A percentile compares a stretch with the other conserved stretches of the same genome.
Evolutionary conservation across 2,888 invertebrate genomes (phyloP).

Genomic region (Operophtera brumata): DNA sequence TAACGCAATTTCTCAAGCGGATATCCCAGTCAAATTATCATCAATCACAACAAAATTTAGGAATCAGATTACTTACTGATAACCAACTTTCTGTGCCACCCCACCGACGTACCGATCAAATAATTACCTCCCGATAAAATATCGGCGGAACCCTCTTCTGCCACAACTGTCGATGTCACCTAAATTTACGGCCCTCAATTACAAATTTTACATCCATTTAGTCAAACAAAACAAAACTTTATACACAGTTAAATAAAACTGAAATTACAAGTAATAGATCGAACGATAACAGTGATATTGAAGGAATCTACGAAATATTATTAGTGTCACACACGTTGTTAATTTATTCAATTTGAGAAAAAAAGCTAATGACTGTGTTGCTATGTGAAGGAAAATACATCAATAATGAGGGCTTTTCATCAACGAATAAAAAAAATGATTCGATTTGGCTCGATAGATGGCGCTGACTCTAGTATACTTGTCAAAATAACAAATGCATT

Average conservation of each 20-base stretch:
- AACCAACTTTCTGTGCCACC: slow-evolving; percentile 50
- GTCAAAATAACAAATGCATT: too few species aligned
- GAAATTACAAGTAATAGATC: not conserved
- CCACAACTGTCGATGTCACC: slow-evolving; percentile 81
- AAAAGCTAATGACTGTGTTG: too few species aligned
- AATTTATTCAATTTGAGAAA: too few species aligned
- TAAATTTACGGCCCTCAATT: slow-evolving; percentile 81
- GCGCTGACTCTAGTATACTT: too few species aligned
- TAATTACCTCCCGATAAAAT: slow-evolving; percentile 78
- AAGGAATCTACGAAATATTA: too few species aligned
- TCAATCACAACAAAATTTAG: slow-evolving; percentile 27
- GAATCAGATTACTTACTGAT: slow-evolving; percentile 24
- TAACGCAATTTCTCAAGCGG: slow-evolving; percentile 1
- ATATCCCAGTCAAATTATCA: slow-evolving; percentile 17
- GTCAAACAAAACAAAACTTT: slow-evolving; percentile 34
- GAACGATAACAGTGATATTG: too few species aligned
- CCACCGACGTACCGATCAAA: slow-evolving; percentile 59
- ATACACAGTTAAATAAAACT: slow-evolving; percentile 9
- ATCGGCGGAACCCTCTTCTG: slow-evolving; percentile 67
- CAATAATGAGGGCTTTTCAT: too few species aligned
- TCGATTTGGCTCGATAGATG: too few species aligned
- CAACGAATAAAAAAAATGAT: too few species aligned
- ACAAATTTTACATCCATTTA: slow-evolving; percentile 71
- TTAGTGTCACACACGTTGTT: not conserved
- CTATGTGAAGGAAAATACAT: too few species aligned